These are phyloP conservation scores for Halichoerus grypus DNA, from an alignment of 2,113 vertebrate genomes.

Conservation along the genomic window DNA sequence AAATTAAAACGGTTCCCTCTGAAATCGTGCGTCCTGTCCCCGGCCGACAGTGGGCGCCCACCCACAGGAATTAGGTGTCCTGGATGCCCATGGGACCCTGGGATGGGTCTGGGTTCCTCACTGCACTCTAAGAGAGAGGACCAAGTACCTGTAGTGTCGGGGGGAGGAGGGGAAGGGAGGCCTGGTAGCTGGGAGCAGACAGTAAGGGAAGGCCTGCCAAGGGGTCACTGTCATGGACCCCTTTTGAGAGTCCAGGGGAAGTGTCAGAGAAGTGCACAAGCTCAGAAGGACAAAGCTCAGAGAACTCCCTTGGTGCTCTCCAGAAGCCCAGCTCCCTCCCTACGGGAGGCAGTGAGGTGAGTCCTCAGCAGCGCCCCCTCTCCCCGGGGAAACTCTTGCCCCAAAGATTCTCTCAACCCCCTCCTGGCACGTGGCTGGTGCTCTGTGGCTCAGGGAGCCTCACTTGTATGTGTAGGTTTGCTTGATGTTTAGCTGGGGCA, in stretches of 20 bases:
- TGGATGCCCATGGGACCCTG: background rate
- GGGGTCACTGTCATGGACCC: background rate
- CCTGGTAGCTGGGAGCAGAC: background rate
- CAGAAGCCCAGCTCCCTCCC: background rate
- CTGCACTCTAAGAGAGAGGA: background rate
- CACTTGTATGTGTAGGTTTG: background rate
- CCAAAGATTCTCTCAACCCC: background rate
- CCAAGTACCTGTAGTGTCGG: background rate
- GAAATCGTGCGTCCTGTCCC: no score
- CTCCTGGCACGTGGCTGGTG: background rate
- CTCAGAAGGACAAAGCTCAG: background rate
- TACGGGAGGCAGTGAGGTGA: no score
- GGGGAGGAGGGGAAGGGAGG: no score
- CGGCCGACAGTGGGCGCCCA: background rate
- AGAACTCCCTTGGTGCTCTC: background rate
- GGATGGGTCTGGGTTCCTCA: background rate
- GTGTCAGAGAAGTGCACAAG: background rate
- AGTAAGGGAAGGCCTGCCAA: background rate
- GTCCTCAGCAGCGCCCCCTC: accelerated
- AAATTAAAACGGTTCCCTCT: background rate
- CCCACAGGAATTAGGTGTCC: background rate
- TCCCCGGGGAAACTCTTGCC: background rate
- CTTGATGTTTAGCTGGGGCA: background rate
- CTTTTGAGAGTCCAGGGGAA: background rate
- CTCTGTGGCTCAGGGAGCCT: background rate